A percentile compares a stretch with the other conserved stretches of the same genome.
Conservation (phyloP, 2,797 vertebrate genomes). For the Allobates femoralis region DNA sequence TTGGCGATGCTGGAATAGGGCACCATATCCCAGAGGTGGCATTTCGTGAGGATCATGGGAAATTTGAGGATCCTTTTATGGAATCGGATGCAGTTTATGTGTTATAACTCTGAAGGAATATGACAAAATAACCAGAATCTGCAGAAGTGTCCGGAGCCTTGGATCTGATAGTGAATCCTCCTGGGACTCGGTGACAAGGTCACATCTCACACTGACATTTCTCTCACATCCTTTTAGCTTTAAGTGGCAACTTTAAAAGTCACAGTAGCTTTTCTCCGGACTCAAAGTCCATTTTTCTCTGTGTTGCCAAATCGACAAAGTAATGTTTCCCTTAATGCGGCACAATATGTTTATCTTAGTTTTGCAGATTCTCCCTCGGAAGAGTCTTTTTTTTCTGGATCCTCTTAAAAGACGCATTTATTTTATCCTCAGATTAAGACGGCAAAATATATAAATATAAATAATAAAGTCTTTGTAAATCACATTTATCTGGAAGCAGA, state of each 20-base stretch:
- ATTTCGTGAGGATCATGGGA: no score
- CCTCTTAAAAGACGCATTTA: conserved; percentile 57
- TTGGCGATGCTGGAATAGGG: no score
- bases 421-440: conserved; percentile 62
- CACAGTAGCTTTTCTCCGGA: conserved; percentile 16
- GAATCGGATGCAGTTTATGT: not conserved
- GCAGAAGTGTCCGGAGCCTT: not conserved
- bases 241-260: conserved; percentile 51
- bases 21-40: no score
- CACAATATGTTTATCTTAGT: conserved; percentile 58
- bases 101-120: not conserved
- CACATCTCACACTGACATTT: conserved; percentile 45
- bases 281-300: conserved; percentile 42
- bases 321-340: conserved; percentile 25
- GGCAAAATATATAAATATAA: conserved; percentile 46
- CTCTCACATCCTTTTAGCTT: conserved; percentile 25
- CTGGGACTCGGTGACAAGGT: not conserved
- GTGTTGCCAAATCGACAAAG: conserved; percentile 50
- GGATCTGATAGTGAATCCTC: not conserved
- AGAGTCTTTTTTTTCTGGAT: conserved; percentile 44
- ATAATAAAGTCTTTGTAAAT: conserved; percentile 40
- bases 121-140: not conserved
- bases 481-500: conserved; percentile 56
- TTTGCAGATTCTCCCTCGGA: conserved; percentile 54
- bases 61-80: not conserved